Evolutionary conservation across 2,888 invertebrate genomes (phyloP), one percentile per base, ranked within the genome.

Genomic region (Beris morrisii): DNA sequence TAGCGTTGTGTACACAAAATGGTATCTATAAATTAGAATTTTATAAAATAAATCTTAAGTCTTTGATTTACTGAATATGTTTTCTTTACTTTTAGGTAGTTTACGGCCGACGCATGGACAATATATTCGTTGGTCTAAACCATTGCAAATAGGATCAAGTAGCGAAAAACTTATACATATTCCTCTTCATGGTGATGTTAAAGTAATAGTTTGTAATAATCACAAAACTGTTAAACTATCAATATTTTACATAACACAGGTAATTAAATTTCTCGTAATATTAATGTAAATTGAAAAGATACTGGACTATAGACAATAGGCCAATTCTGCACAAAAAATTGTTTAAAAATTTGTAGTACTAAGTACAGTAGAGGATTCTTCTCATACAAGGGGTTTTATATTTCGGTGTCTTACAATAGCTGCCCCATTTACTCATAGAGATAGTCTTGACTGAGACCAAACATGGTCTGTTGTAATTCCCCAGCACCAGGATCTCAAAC

Each of bases 161-260:
- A 82, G 79, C 68, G 85, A 86, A 72, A 85, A 86, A 70, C 86
- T 84, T 69, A 77, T 87, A n/a, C 80, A 84, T 66, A 78, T 87
- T 54, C 87, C 87, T 0, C 77, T 79, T 45, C 83, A 83, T 73
- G 86, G 86, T 4, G 87, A 87, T 74, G 82, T 87, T 5, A 81
- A 81, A 69, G 72, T 81, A 15, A 73, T 76, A 53, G 75, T 80
- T 72, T 80, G 79, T 75, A 76, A 79, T 75, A 77, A 77, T 63
- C 78, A 80, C 72, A 76, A 76, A 31, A 75, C 74, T 6, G 76
- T 75, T 58, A 75, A 75, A 45, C 70, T 80, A 15, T 77, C 74
- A 28, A 76, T 80, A 52, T 77, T 75, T 64, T 80, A 80, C 52
- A 76, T 80, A 69, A 75, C 76, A 1, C 73, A 75, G 72, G 76